Conservation (phyloP, 2,113 vertebrate genomes). For the Syrmaticus mikado region DNA sequence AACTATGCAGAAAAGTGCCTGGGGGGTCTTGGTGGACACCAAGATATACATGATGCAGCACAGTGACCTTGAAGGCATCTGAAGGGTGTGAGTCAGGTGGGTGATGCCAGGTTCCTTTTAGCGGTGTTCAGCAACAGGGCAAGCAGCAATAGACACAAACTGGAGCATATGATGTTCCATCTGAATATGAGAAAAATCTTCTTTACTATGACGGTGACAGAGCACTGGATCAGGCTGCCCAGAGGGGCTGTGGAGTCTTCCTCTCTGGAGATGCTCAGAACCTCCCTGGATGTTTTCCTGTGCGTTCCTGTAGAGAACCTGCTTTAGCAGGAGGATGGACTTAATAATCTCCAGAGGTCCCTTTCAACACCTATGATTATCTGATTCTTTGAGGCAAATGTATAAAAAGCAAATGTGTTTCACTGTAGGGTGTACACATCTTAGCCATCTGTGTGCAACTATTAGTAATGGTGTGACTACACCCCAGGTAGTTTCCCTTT, state of each 20-base stretch:
- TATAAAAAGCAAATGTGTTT: neutral
- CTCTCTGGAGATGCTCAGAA: neutral
- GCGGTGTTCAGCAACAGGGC: neutral
- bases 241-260: neutral
- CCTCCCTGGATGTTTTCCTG: neutral
- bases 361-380: neutral
- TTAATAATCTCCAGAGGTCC: neutral
- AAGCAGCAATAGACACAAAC: neutral
- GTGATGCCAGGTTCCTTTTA: neutral
- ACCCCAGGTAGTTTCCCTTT: neutral
- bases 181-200: neutral
- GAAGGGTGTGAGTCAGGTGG: neutral
- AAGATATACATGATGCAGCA: neutral
- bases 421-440: neutral
- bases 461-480: neutral
- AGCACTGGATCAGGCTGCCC: neutral
- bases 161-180: neutral
- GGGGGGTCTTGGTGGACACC: too few relatives aligned
- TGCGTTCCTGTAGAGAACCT: neutral
- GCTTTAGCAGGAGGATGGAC: neutral
- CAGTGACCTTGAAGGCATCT: neutral
- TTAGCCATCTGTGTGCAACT: neutral
- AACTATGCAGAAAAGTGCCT: too few relatives aligned
- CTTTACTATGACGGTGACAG: neutral
- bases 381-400: neutral